phyloP scores from a whole-genome alignment of 2,113 vertebrate species.

The Pleuronectes platessa region DNA sequence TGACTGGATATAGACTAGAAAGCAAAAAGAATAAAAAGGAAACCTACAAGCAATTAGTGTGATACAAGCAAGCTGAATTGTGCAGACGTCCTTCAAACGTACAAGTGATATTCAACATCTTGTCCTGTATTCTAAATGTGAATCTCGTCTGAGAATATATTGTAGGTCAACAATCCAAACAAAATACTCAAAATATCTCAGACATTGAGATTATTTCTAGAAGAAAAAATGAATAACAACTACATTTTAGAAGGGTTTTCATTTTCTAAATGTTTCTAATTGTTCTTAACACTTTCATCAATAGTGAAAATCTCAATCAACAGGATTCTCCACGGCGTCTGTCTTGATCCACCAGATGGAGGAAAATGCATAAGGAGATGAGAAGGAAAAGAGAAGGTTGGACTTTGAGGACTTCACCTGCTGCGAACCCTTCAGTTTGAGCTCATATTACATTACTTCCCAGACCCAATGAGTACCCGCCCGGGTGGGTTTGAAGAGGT shows the following conservation, averaged over 20 bases:
- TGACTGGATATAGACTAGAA: slow-evolving; percentile 1
- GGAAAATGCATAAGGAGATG: neutral
- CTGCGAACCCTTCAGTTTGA: slow-evolving; percentile 9
- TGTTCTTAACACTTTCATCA: neutral
- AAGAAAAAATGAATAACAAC: too few relatives aligned
- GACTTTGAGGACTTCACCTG: slow-evolving; percentile 25
- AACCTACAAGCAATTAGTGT: neutral
- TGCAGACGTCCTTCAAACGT: too few relatives aligned
- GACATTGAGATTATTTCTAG: too few relatives aligned
- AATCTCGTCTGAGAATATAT: neutral
- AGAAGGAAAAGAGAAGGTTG: neutral
- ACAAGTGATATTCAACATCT: too few relatives aligned
- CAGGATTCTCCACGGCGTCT: neutral
- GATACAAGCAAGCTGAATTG: too few relatives aligned
- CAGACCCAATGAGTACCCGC: slow-evolving; percentile 18
- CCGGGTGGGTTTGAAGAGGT: slow-evolving; percentile 44
- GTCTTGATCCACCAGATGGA: slow-evolving; percentile 8
- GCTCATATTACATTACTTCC: slow-evolving; percentile 46
- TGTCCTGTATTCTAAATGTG: neutral
- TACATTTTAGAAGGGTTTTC: too few relatives aligned
- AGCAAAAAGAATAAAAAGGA: neutral
- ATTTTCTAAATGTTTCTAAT: neutral
- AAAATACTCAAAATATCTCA: too few relatives aligned
- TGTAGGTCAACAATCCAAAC: neutral
- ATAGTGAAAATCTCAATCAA: neutral